phyloP scores from a whole-genome alignment of 1,140 invertebrate species.

The Thaumatotibia leucotreta region DNA sequence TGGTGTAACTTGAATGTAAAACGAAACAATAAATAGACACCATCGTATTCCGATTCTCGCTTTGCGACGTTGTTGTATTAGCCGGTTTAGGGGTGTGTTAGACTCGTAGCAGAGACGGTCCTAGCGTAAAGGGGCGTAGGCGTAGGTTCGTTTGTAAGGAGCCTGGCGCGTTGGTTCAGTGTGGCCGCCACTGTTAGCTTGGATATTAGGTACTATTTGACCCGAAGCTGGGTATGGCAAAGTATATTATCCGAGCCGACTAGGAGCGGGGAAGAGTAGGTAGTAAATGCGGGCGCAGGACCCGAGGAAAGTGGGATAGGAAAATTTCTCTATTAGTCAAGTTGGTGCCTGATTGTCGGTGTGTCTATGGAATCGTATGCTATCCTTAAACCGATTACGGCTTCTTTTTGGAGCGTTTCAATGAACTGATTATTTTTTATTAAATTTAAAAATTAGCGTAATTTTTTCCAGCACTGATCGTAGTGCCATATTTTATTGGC shows the following conservation, averaged over 20 bases:
- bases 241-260: background rate
- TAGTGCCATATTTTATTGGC: slow-evolving; percentile 74
- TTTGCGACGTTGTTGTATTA: slow-evolving; percentile 20
- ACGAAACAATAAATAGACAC: slow-evolving; percentile 19
- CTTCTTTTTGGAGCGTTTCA: slow-evolving; percentile 60
- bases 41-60: slow-evolving; percentile 30
- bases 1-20: slow-evolving; percentile 24
- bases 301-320: slow-evolving; percentile 53
- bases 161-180: slow-evolving; percentile 1
- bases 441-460: slow-evolving; percentile 58
- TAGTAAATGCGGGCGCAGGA: slow-evolving; percentile 20
- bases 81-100: slow-evolving; percentile 24
- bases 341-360: slow-evolving; percentile 67
- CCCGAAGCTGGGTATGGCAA: background rate
- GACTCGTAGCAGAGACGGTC: slow-evolving; percentile 22
- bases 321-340: slow-evolving; percentile 66
- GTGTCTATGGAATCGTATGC: slow-evolving; percentile 39
- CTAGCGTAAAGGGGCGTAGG: no score
- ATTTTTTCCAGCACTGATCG: slow-evolving; percentile 67
- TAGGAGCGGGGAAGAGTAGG: background rate
- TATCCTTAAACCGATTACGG: slow-evolving; percentile 32
- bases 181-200: background rate
- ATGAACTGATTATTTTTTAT: slow-evolving; percentile 70
- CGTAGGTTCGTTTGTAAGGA: no score
- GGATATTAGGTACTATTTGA: background rate